Conservation (phyloP, 1,140 invertebrate genomes). For the Ladona fulva region DNA sequence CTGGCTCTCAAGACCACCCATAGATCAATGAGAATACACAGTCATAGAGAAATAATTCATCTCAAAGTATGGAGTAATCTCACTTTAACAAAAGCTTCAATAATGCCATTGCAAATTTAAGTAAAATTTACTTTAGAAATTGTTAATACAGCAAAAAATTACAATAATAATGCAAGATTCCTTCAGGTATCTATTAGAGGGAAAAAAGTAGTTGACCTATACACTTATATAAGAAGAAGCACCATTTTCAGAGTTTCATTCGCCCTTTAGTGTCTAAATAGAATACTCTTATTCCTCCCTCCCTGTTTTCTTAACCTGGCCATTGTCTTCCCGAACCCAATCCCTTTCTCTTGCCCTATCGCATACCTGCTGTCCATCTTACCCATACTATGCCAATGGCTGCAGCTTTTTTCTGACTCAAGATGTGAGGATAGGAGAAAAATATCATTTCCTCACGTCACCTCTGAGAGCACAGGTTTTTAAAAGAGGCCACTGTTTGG, state of each 20-base stretch:
- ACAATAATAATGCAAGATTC: constrained; percentile 6
- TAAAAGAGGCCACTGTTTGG: not conserved
- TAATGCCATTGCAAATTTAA: constrained; percentile 10
- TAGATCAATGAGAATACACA: constrained; percentile 7
- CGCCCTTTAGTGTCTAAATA: not conserved
- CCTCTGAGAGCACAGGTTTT: not conserved
- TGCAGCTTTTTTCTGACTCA: not conserved
- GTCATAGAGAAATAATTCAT: constrained; percentile 2
- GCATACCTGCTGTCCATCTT: not conserved
- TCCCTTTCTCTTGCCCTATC: not conserved
- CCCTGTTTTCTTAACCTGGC: not conserved
- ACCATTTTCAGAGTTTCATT: constrained; percentile 10
- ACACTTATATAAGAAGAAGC: constrained; percentile 10
- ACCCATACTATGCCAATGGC: constrained; percentile 3
- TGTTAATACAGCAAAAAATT: constrained; percentile 5
- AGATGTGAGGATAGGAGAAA: not conserved
- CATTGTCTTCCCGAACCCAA: not conserved
- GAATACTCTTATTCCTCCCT: not conserved
- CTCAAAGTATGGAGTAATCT: constrained; percentile 1
- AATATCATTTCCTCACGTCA: not conserved
- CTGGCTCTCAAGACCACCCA: constrained; percentile 1
- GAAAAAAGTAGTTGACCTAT: constrained; percentile 7
- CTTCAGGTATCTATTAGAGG: constrained; percentile 9
- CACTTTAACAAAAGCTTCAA: constrained; percentile 2
- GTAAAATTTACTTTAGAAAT: constrained; percentile 11